Evolutionary conservation across 1,140 invertebrate species (phyloP), one percentile per base, ranked within the genome.

Genomic region (Hycleus phaleratus): DNA sequence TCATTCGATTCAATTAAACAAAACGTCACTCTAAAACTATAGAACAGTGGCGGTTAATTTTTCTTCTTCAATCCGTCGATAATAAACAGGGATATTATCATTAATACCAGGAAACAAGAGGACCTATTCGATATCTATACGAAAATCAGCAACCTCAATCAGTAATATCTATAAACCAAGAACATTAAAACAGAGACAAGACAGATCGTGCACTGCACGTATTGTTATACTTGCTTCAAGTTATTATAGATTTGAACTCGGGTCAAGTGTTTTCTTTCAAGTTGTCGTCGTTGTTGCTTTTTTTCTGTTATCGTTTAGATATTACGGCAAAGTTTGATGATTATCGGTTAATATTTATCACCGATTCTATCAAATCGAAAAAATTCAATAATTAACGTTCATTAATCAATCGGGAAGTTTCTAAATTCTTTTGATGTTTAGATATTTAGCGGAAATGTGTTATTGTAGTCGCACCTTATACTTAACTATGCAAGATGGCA

Each of bases 161-260:
- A 57, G 55, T 51, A 57, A 60, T 64, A 64, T 64, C 59, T 64
- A 58, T 51, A 53, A 61, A 61, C 55, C 45, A 53, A 63, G 56
- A 10, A 59, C 50, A 54, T 58, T 58, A 51, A 58, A 54, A 24
- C 47, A 26, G 55, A 56, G 60, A 60, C 60, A 65, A 58, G 63
- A 58, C 59, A 61, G 60, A 49, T 65, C 63, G 63, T 65, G 63
- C 57, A 47, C 49, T 47, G 56, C 50, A 51, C 54, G 57, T 65
- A 65, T 65, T 65, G 63, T 65, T 65, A 62, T 65, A 60, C 51
- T 65, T 62, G 58, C 59, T 56, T 62, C 46, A 51, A 62, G 58
- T 62, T 59, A 65, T 62, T 65, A 65, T 62, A 60, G 61, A 65
- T 62, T 60, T 62, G 63, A 65, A 65, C 63, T 61, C 45, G 55